phyloP scores from a whole-genome alignment of 2,797 vertebrate genomes.

The Bradypodion pumilum region DNA sequence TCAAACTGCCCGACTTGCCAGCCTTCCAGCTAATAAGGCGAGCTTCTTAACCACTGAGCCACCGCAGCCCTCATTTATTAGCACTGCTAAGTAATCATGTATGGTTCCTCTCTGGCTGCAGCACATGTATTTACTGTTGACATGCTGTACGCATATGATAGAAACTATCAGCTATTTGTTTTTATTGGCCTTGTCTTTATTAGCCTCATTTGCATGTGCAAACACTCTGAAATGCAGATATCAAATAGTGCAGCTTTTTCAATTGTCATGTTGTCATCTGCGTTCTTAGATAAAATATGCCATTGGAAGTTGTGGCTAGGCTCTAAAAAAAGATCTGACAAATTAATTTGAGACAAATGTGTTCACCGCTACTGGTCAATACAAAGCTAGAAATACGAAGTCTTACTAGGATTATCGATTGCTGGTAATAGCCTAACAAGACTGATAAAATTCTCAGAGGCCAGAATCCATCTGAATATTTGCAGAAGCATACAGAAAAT shows the following conservation, averaged over 20 bases:
- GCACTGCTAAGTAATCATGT: background rate
- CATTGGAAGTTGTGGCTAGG: background rate
- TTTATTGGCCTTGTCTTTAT: background rate
- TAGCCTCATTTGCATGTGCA: background rate
- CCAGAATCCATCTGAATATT: too few species aligned
- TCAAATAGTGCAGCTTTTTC: background rate
- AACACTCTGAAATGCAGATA: background rate
- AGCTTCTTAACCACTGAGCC: too few species aligned
- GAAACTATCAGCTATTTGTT: background rate
- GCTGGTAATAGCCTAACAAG: background rate
- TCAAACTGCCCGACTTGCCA: too few species aligned
- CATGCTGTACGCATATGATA: background rate
- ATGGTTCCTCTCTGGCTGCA: background rate
- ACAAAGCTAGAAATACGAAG: background rate
- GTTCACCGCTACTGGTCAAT: background rate
- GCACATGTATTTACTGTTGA: background rate
- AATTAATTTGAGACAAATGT: background rate
- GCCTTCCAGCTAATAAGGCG: too few species aligned
- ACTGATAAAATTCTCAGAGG: background rate
- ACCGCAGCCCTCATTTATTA: too few species aligned
- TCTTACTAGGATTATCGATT: background rate
- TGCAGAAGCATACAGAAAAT: too few species aligned
- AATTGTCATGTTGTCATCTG: background rate
- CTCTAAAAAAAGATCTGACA: background rate
- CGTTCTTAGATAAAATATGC: background rate